Base-by-base conservation (phyloP, 2,113 vertebrate species). In the Aegithalos caudatus region DNA sequence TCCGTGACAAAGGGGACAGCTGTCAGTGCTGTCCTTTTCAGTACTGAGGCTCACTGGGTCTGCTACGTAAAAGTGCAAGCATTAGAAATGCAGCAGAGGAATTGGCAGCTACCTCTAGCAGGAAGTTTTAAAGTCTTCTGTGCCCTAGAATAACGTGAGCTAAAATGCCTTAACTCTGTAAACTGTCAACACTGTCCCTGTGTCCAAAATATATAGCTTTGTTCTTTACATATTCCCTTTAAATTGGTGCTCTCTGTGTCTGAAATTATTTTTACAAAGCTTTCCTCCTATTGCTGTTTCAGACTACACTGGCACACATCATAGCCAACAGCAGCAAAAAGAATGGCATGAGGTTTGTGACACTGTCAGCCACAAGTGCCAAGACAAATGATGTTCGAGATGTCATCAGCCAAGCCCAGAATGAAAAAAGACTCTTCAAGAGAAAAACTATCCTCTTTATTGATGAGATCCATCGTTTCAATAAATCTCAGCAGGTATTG, bases 391-490 rank as follows among this genome's bases (percentile, higher is more conserved):
- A 99, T 20, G 99, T 99, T 61, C 98, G 99, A 88, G 99, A 99
- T 94, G 98, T 99, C 92, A 99, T 99, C 97, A 99, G 98, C 83
- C 99, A 99, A 97, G 99, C 99, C 50, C 99, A 99, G 90, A 99
- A 99, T 82, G 99, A 99, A 95, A 98, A 98, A 80, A 98, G 98
- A 21, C 98, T 99, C 95, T 99, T 98, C 97, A 99, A 99, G 97
- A 99, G 99, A 96, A 99, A 98, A 98, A 99, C 99, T 61, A 98
- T 99, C 94, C 98, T 99, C 87, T 99, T 99, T 97, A 99, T 99
- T 60, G 99, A 99, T 7, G 99, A 99, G 97, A 99, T 99, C 77
- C 99, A 99, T 96, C 99, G 99, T 74, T 99, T 99, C 97, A 99
- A 99, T 97, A 99, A 99, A 95, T 98, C 98, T 72, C 99, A 99